Conservation (phyloP, 2,797 vertebrate genomes). For the Stomatorhinus walkeri region DNA sequence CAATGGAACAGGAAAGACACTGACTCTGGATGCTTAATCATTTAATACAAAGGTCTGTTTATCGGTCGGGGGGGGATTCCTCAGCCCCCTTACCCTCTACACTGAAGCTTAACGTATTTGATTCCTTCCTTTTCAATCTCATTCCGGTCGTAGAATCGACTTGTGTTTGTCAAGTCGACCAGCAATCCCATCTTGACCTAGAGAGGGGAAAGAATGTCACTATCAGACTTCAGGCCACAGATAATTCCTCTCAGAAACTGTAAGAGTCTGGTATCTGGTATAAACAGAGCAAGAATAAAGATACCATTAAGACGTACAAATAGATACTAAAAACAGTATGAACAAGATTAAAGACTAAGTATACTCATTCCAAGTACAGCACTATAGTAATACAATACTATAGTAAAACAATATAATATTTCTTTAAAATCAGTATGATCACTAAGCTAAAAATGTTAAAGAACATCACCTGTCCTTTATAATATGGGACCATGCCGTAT, state of each 20-base stretch:
- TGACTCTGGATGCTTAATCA: not conserved
- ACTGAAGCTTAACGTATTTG: constrained; percentile 87
- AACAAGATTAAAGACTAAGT: not conserved
- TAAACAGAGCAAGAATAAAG: not conserved
- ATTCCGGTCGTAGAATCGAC: constrained; percentile 84
- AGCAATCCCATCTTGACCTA: constrained; percentile 96
- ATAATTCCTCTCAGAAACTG: not conserved
- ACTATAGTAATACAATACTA: not conserved
- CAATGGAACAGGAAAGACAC: not conserved
- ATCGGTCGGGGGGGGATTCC: not conserved
- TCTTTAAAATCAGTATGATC: not conserved
- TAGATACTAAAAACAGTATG: not conserved
- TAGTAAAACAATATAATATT: not conserved
- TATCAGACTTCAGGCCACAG: not conserved
- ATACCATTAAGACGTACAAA: not conserved
- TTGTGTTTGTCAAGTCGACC: constrained; percentile 92
- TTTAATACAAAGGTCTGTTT: not conserved
- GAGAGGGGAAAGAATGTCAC: constrained; percentile 17
- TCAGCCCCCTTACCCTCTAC: constrained; percentile 82
- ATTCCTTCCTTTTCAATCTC: constrained; percentile 94
- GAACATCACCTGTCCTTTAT: not conserved
- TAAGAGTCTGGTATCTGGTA: not conserved
- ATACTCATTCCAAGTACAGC: not conserved
- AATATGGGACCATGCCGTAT: not conserved
- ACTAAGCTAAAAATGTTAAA: not conserved